Evolutionary conservation across 2,113 vertebrate genomes (phyloP), one percentile per base, ranked within the genome.

Genomic region (Aphyosemion australe): DNA sequence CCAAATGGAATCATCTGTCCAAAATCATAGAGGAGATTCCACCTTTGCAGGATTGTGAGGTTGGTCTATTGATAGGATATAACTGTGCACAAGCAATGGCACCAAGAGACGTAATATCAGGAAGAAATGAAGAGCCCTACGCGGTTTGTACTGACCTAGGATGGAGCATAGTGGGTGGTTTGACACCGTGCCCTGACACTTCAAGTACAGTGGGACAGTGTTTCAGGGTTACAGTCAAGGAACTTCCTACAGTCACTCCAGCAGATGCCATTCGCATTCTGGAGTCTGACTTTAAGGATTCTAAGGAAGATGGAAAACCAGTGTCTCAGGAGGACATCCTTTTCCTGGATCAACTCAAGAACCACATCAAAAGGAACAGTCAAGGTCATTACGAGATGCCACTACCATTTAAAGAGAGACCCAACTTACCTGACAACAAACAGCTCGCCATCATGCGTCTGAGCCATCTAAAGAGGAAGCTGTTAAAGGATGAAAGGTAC

Each of bases 361-460:
- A 74, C 14, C 18, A 52, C 1, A 68, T 67, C 1, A 26, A 14
- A 2, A 2, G 47, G 2, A 14, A 67, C 20, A 26, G 1, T n/a
- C 10, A 68, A 14, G 64, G 51, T 2, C 72, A 74, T 10, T 68
- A 56, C 1, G 32, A 66, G 5, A 66, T 74, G 63, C 48, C 56
- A 7, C 37, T 66, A 1, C 63, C 63, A 2, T 61, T 74, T 58
- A 66, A 61, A 12, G 39, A 53, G 1, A 61, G 32, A 32, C 72
- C 64, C 5, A 11, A 26, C 6, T 12, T 69, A 0, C 74, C 50
- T 13, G 18, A 77, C 18, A 70, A 61, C 5, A 70, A 60, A 4
- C 34, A 60, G 12, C 18, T 51, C 6, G 61, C 61, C 0, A n/a
- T 60, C 2, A 8, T 51, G 1, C 10, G 54, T 3, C 61, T 59